Evolutionary conservation across 2,888 invertebrate species (phyloP).

Genomic region (Pandemis heparana): DNA sequence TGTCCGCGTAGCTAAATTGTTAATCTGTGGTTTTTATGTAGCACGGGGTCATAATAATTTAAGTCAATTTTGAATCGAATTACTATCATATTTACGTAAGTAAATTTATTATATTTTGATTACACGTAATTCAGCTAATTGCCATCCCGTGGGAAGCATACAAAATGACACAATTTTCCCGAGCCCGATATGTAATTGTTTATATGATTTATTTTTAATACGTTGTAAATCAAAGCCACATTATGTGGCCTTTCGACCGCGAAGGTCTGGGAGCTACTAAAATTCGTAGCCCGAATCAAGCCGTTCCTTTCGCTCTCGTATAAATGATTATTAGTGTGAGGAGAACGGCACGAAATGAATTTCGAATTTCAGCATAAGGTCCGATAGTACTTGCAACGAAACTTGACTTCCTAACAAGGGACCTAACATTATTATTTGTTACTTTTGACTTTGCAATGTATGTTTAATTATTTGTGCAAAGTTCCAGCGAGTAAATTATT

Average conservation of each 20-base stretch:
- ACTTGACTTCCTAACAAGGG: not conserved
- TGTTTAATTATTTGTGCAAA: too few species aligned
- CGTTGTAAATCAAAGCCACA: constrained; percentile 23
- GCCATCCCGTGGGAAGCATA: constrained; percentile 25
- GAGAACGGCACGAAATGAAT: too few species aligned
- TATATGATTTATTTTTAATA: constrained; percentile 37
- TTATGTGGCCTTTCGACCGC: constrained; percentile 34
- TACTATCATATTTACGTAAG: not conserved
- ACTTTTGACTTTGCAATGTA: too few species aligned
- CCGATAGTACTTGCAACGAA: not conserved
- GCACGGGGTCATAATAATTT: not conserved
- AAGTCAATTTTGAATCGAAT: not conserved
- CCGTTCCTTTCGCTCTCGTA: too few species aligned
- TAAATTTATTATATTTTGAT: not conserved
- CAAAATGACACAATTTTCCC: constrained; percentile 28
- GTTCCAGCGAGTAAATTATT: too few species aligned
- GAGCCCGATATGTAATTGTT: constrained; percentile 19
- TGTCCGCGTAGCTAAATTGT: too few species aligned
- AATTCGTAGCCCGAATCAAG: too few species aligned
- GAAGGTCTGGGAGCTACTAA: not conserved
- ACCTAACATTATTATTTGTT: too few species aligned
- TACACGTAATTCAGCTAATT: constrained; percentile 12
- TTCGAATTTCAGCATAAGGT: too few species aligned
- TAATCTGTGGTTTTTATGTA: not conserved
- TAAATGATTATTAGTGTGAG: too few species aligned